Conservation (phyloP, 1,140 invertebrate genomes). For the Bombus affinis region DNA sequence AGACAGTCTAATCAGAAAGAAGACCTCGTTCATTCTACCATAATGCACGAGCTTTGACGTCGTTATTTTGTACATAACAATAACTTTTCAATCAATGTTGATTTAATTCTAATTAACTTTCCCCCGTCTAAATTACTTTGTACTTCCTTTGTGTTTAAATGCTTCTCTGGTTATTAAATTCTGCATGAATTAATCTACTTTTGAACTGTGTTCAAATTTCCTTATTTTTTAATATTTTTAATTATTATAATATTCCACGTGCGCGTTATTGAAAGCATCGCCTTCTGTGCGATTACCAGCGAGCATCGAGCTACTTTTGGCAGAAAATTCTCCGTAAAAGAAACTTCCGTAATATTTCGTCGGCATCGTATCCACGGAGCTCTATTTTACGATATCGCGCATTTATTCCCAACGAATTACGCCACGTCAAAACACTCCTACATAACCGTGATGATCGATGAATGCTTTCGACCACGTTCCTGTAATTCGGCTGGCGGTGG, state of each 20-base stretch:
- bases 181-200: too few species aligned
- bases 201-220: background rate
- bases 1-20: too few species aligned
- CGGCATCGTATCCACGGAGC: background rate
- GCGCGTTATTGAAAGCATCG: background rate
- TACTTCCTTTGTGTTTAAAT: too few species aligned
- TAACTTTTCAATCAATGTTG: background rate
- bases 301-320: background rate
- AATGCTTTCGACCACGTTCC: constrained; percentile 31
- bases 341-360: constrained; percentile 24
- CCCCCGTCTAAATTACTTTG: too few species aligned
- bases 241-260: background rate
- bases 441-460: constrained; percentile 49
- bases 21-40: too few species aligned
- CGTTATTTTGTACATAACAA: background rate
- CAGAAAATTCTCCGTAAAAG: background rate
- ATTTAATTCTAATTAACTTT: background rate
- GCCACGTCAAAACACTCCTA: constrained; percentile 32
- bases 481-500: constrained; percentile 14
- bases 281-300: background rate
- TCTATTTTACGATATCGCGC: constrained; percentile 42
- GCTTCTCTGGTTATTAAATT: too few species aligned
- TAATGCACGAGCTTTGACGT: too few species aligned
- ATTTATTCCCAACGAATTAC: constrained; percentile 38
- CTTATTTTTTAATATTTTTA: background rate